phyloP scores from a whole-genome alignment of 1,140 invertebrate species.

The Spodoptera litura region DNA sequence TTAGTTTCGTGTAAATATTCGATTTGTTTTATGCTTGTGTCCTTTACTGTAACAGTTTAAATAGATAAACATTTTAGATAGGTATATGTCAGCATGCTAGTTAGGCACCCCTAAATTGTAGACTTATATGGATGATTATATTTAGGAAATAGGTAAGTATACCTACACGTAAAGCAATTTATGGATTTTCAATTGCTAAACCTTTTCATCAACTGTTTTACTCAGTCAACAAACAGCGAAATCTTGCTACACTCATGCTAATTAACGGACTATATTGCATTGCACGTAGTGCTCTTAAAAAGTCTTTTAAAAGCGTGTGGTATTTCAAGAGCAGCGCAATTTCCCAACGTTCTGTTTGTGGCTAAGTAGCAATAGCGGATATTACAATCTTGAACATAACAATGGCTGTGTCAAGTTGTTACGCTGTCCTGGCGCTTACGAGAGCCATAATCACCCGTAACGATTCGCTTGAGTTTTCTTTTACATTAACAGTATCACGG shows the following conservation, averaged over 20 bases:
- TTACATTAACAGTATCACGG: background rate
- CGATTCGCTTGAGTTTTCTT: background rate
- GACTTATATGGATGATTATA: too few species aligned
- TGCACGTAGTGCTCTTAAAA: background rate
- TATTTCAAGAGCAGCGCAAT: constrained; percentile 8
- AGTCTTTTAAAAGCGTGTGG: background rate
- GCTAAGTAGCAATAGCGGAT: constrained; percentile 16
- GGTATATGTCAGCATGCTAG: too few species aligned
- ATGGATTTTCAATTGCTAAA: too few species aligned
- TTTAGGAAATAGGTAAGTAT: too few species aligned
- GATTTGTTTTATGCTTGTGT: constrained; percentile 9
- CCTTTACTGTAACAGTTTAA: background rate
- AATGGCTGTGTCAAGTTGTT: constrained; percentile 10
- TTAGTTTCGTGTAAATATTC: constrained; percentile 1
- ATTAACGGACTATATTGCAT: too few species aligned
- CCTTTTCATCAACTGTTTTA: too few species aligned
- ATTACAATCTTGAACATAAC: constrained; percentile 24
- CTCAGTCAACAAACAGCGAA: too few species aligned
- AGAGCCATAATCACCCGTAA: constrained; percentile 6
- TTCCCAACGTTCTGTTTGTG: constrained; percentile 11
- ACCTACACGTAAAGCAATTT: too few species aligned
- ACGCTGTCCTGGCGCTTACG: background rate
- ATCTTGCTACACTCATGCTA: too few species aligned
- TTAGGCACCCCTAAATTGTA: too few species aligned
- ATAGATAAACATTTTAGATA: too few species aligned